Percentiles rank a stretch among this genome's conserved stretches.
Conservation (phyloP, 2,797 vertebrate species). For the Sebastes cheni region DNA sequence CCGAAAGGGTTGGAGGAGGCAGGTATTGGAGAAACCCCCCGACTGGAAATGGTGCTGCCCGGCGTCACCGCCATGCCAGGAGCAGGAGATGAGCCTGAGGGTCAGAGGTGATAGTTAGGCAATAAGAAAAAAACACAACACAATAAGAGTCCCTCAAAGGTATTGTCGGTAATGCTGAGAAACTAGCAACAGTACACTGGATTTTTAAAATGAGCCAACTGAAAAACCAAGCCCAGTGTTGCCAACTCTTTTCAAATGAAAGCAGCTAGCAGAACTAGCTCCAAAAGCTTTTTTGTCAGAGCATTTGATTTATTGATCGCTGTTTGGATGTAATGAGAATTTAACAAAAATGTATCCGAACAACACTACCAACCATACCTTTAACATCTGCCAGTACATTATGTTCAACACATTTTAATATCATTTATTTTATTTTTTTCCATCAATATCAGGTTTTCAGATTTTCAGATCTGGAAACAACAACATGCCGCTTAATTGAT, state of each 20-base stretch:
- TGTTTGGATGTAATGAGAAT: too few relatives aligned
- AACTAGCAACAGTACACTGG: too few relatives aligned
- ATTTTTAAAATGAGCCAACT: too few relatives aligned
- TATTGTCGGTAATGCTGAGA: too few relatives aligned
- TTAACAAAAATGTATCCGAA: too few relatives aligned
- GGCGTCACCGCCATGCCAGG: conserved; percentile 84
- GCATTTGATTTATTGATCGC: too few relatives aligned
- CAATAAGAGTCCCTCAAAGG: background rate
- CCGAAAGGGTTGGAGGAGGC: conserved; percentile 85
- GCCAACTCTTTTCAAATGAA: too few relatives aligned
- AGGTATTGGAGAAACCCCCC: conserved; percentile 85
- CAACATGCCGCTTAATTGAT: background rate
- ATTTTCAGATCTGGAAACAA: background rate
- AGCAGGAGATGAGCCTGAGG: conserved; percentile 81
- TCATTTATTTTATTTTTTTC: background rate
- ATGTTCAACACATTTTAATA: background rate
- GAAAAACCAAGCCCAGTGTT: too few relatives aligned
- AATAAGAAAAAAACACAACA: background rate
- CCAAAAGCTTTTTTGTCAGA: too few relatives aligned
- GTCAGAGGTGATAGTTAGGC: background rate
- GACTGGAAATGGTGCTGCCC: conserved; percentile 84
- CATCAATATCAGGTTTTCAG: background rate
- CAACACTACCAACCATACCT: background rate
- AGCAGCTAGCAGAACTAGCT: too few relatives aligned
- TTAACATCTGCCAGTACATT: background rate